These are phyloP conservation scores for Chrysolina oricalcia DNA, from an alignment of 2,888 invertebrate species.

Conservation along the genomic window DNA sequence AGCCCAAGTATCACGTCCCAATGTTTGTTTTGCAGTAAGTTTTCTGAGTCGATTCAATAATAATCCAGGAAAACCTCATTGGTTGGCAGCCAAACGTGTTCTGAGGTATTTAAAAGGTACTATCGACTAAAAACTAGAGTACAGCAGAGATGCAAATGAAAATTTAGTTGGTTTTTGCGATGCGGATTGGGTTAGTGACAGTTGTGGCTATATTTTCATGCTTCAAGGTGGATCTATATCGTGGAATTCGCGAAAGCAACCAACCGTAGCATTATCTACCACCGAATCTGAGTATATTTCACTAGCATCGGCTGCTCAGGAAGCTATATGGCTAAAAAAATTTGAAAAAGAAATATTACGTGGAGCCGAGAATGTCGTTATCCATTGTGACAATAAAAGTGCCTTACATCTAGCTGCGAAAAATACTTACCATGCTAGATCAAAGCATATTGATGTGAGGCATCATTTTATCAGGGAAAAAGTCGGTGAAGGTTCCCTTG, in stretches of 20 bases:
- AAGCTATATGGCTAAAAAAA: neutral
- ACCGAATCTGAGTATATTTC: constrained; percentile 1
- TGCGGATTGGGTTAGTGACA: neutral
- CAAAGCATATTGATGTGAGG: constrained; percentile 6
- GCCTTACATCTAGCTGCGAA: constrained; percentile 7
- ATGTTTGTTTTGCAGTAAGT: constrained; percentile 26
- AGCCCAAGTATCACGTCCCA: constrained; percentile 19
- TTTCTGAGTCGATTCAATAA: constrained; percentile 15
- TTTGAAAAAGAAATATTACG: neutral
- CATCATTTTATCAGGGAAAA: neutral
- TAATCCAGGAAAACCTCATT: constrained; percentile 37
- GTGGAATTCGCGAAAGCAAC: too few species aligned
- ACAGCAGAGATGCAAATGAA: neutral
- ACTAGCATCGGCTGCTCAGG: neutral
- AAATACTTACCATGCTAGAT: neutral
- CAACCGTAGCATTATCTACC: neutral
- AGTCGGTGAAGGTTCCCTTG: neutral
- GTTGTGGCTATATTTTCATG: neutral
- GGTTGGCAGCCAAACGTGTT: constrained; percentile 33
- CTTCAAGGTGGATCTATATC: neutral
- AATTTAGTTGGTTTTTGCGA: neutral
- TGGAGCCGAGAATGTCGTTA: neutral
- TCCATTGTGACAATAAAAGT: constrained; percentile 4
- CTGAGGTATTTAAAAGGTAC: constrained; percentile 34
- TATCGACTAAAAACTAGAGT: neutral